Conservation (phyloP, 2,888 invertebrate genomes). For the Meiosimyza decipiens region DNA sequence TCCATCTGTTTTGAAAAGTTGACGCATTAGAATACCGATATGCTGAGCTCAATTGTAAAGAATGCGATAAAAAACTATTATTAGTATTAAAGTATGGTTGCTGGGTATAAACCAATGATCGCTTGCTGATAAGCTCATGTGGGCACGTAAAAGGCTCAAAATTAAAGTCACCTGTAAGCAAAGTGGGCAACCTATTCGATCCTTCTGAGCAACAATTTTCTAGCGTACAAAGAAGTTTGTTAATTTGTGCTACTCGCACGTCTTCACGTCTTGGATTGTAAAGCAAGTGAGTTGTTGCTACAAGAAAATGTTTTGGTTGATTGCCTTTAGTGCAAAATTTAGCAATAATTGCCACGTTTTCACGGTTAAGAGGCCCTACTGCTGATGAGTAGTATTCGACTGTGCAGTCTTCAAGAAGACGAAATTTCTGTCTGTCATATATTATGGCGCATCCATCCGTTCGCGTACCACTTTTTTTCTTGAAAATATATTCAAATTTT, state of each 20-base stretch:
- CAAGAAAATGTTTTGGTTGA: conserved; percentile 67
- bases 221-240: conserved; percentile 85
- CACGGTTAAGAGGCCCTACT: conserved; percentile 76
- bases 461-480: conserved; percentile 83
- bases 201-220: conserved; percentile 75
- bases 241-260: conserved; percentile 88
- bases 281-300: conserved; percentile 94
- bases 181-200: conserved; percentile 73
- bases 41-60: conserved; percentile 47
- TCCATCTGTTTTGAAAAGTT: conserved; percentile 80
- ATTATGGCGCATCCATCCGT: conserved; percentile 93
- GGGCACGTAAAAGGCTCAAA: conserved; percentile 76
- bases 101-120: conserved; percentile 60
- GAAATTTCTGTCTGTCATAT: conserved; percentile 77
- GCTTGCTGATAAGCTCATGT: conserved; percentile 37
- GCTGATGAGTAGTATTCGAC: conserved; percentile 74
- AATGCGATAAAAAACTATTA: conserved; percentile 9
- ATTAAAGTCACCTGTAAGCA: conserved; percentile 95
- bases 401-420: conserved; percentile 72
- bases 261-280: conserved; percentile 92
- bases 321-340: conserved; percentile 73
- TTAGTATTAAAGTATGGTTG: conserved; percentile 31
- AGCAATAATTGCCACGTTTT: conserved; percentile 87
- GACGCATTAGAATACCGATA: conserved; percentile 66
- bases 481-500: conserved; percentile 82